Evolutionary conservation across 2,797 vertebrate genomes (phyloP).

Genomic region (Myotis myotis): DNA sequence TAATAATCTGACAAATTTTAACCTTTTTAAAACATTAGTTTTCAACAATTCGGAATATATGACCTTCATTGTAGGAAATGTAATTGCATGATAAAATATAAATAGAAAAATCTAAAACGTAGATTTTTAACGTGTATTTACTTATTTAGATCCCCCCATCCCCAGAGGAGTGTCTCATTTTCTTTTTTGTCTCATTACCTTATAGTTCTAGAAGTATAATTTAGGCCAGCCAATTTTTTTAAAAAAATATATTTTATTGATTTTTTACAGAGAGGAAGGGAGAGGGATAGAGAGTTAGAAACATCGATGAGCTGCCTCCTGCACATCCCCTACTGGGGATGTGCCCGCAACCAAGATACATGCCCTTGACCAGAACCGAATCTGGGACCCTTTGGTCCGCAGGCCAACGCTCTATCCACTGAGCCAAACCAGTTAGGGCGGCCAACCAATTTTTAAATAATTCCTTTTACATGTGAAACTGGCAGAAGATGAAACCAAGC

Average conservation of each 20-base stretch:
- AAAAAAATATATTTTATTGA: too few species aligned
- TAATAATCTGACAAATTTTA: neutral
- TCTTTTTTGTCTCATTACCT: neutral
- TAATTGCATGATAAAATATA: constrained; percentile 32
- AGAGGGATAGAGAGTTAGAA: too few species aligned
- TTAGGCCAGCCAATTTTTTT: neutral
- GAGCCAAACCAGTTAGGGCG: too few species aligned
- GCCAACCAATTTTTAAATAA: neutral
- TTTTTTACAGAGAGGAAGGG: too few species aligned
- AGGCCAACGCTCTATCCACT: too few species aligned
- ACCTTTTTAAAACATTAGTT: neutral
- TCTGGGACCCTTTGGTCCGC: too few species aligned
- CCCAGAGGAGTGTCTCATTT: neutral
- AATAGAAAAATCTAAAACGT: neutral
- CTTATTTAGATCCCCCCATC: neutral
- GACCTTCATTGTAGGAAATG: constrained; percentile 8
- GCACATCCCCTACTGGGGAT: too few species aligned
- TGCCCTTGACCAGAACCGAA: too few species aligned
- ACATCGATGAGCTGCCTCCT: too few species aligned
- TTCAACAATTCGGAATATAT: neutral
- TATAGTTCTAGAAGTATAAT: constrained; percentile 46
- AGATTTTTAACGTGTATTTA: neutral
- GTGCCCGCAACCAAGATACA: too few species aligned
- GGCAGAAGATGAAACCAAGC: constrained; percentile 46
- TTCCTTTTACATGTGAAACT: constrained; percentile 45